Conservation (phyloP, 2,797 vertebrate species). For the Propithecus perrieri region DNA sequence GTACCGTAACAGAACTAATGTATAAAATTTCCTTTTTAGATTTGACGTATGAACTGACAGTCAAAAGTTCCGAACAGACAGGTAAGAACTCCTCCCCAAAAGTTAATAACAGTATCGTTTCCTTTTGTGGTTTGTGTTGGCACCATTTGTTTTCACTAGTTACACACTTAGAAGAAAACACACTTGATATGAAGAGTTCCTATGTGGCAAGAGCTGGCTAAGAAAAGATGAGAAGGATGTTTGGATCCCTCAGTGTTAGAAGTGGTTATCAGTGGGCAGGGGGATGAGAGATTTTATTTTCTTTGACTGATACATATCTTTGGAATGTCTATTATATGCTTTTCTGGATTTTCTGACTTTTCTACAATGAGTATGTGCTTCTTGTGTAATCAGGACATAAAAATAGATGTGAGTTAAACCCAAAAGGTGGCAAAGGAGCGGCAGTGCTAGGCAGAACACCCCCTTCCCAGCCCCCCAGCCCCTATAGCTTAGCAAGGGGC, state of each 20-base stretch:
- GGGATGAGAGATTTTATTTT: fast-evolving
- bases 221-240: not conserved
- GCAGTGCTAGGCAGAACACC: not conserved
- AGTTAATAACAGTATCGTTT: not conserved
- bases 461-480: not conserved
- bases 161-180: not conserved
- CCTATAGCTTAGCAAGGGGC: not conserved
- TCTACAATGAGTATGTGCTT: too few species aligned
- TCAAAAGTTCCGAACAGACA: conserved; percentile 93
- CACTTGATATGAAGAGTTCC: not conserved
- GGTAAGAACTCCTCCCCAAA: conserved; percentile 87
- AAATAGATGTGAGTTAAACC: not conserved
- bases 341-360: not conserved
- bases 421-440: not conserved
- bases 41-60: conserved; percentile 96
- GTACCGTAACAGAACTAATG: not conserved
- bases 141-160: not conserved
- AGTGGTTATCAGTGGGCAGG: not conserved
- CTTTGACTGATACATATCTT: not conserved
- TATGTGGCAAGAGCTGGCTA: not conserved
- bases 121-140: not conserved
- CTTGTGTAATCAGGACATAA: not conserved
- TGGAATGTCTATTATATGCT: not conserved
- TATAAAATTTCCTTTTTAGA: conserved; percentile 85
- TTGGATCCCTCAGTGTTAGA: fast-evolving